These are phyloP conservation scores for Conomelus anceps DNA, from an alignment of 2,888 invertebrate species.

Conservation along the genomic window DNA sequence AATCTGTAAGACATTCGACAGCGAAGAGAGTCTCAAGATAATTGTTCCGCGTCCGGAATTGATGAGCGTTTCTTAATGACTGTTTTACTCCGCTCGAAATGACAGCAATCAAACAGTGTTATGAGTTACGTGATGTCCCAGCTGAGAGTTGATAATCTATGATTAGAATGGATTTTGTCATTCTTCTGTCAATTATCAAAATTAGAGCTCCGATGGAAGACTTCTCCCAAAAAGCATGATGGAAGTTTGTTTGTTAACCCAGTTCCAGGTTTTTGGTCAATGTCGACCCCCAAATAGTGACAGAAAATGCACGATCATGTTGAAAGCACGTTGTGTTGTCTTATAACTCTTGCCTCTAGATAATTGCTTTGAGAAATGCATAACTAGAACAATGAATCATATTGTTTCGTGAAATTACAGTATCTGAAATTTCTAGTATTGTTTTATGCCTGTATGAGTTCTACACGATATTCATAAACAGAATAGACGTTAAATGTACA, in stretches of 20 bases:
- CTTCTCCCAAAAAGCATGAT: not conserved
- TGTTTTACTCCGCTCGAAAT: not conserved
- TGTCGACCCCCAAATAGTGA: no score
- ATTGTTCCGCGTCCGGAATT: not conserved
- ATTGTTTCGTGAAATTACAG: no score
- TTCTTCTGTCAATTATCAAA: not conserved
- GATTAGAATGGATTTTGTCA: not conserved
- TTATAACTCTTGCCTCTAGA: no score
- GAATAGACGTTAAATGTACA: no score
- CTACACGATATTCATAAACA: no score
- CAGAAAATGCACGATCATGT: no score
- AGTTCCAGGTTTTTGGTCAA: not conserved
- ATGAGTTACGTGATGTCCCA: not conserved
- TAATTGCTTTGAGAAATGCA: no score
- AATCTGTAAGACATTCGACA: not conserved
- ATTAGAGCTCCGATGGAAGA: not conserved
- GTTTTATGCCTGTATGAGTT: no score
- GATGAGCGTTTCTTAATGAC: not conserved
- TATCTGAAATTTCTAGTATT: no score
- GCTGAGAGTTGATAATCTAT: not conserved
- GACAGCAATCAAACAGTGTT: not conserved
- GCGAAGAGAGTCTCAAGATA: not conserved
- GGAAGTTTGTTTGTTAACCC: not conserved
- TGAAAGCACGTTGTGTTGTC: no score
- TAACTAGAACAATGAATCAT: no score